A percentile compares a stretch with the other conserved stretches of the same genome.
phyloP scores from a whole-genome alignment of 2,113 vertebrate genomes.

The Noturus placidus region DNA sequence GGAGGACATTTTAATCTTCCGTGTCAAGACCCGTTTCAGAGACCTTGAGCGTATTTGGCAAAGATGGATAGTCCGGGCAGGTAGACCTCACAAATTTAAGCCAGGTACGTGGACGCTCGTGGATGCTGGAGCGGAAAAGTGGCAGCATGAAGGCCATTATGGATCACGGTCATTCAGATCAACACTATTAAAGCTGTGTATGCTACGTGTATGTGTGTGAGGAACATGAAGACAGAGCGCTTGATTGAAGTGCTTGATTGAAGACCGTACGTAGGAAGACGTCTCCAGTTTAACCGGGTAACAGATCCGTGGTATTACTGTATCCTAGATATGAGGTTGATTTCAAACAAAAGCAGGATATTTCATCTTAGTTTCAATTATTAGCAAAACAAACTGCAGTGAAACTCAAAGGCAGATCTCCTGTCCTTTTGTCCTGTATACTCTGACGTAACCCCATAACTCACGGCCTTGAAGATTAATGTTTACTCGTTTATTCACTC shows the following conservation, averaged over 20 bases:
- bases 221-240: neutral
- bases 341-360: neutral
- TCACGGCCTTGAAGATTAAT: neutral
- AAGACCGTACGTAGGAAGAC: constrained; percentile 2
- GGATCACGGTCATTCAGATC: constrained; percentile 37
- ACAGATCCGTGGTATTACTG: neutral
- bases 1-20: constrained; percentile 61
- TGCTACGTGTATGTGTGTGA: neutral
- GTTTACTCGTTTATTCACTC: neutral
- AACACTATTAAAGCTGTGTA: neutral
- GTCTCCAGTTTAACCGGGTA: neutral
- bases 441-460: neutral
- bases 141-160: constrained; percentile 23
- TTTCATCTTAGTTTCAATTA: neutral
- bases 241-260: constrained; percentile 36
- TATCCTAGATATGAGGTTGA: neutral
- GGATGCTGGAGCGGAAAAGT: constrained; percentile 44
- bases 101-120: constrained; percentile 30
- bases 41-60: constrained; percentile 48
- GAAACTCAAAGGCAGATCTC: neutral
- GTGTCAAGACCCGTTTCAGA: constrained; percentile 46
- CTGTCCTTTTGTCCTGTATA: neutral
- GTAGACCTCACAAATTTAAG: constrained; percentile 17
- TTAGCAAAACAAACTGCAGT: neutral
- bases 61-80: constrained; percentile 50